Conservation (phyloP, 2,888 invertebrate species). For the Microctonus hyperodae region DNA sequence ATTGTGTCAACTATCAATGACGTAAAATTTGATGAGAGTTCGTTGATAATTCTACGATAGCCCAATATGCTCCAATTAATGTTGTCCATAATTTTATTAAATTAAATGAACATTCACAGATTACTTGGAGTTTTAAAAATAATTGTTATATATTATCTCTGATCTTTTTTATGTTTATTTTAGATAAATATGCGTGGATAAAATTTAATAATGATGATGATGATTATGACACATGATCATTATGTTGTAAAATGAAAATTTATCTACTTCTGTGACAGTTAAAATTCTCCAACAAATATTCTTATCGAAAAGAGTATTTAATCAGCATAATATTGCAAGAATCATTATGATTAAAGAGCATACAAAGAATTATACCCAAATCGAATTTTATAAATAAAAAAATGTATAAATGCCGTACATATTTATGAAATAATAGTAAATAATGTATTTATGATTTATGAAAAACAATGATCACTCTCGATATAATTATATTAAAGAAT, state of each 20-base stretch:
- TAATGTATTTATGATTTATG: not conserved
- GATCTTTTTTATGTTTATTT: not conserved
- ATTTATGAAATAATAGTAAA: not conserved
- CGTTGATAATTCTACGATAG: not conserved
- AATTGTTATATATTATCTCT: no score
- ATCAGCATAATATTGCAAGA: not conserved
- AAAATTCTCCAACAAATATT: not conserved
- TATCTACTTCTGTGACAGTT: not conserved
- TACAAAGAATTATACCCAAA: not conserved
- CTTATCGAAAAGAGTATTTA: conserved; percentile 18
- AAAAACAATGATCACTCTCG: not conserved
- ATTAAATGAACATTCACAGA: no score
- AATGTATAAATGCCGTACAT: not conserved
- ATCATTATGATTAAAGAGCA: conserved; percentile 13
- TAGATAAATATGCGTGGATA: not conserved
- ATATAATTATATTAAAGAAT: not conserved
- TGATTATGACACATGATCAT: not conserved
- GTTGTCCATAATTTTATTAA: not conserved
- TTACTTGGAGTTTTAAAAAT: no score
- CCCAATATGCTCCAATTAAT: not conserved
- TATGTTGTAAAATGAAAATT: not conserved
- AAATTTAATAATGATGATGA: not conserved
- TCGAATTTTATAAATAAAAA: not conserved
- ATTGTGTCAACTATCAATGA: not conserved
- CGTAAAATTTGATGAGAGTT: not conserved